Evolutionary conservation across 2,113 vertebrate species (phyloP).

Genomic region (Lophochroa leadbeateri): DNA sequence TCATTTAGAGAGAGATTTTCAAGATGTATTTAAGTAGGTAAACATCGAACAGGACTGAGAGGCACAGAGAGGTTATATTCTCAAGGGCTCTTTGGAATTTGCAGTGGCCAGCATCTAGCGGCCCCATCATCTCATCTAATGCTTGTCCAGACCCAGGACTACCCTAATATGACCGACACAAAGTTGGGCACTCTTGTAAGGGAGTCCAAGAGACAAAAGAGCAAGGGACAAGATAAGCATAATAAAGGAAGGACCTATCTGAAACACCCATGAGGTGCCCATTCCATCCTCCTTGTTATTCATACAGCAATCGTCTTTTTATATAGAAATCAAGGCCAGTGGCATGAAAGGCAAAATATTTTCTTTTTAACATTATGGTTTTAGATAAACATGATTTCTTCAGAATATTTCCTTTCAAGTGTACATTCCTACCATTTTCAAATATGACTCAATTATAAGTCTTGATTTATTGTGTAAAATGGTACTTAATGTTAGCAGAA

Average conservation of each 20-base stretch:
- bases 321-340: not conserved
- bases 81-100: not conserved
- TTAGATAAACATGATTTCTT: not conserved
- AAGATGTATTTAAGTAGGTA: conserved; percentile 7
- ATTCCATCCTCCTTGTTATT: not conserved
- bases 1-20: not conserved
- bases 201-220: not conserved
- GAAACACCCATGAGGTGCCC: not conserved
- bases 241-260: not conserved
- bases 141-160: not conserved
- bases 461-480: not conserved
- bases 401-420: not conserved
- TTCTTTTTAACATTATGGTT: not conserved
- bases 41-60: not conserved
- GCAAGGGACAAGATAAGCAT: not conserved
- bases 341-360: not conserved
- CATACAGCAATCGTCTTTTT: not conserved
- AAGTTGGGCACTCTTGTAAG: rapidly evolving
- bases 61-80: not conserved
- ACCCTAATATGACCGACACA: not conserved
- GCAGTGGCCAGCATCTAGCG: not conserved
- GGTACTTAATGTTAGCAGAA: not conserved
- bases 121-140: not conserved
- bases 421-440: not conserved
- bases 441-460: not conserved